phyloP scores from a whole-genome alignment of 2,113 vertebrate genomes.

The Cephalopterus ornatus region DNA sequence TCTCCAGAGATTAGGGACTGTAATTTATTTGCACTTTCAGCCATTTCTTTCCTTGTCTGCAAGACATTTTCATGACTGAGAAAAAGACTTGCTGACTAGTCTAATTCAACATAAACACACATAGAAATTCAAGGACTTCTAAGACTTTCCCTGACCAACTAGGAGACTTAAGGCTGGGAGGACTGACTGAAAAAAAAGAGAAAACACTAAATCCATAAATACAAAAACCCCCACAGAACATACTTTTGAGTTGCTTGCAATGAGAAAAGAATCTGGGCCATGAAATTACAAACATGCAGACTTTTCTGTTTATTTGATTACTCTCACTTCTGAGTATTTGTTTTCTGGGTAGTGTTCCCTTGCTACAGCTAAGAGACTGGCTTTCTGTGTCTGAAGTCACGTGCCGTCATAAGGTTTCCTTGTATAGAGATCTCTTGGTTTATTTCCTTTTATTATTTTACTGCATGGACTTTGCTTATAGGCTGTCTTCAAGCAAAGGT shows the following conservation, averaged over 20 bases:
- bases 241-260: neutral
- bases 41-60: neutral
- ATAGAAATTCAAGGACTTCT: neutral
- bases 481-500: neutral
- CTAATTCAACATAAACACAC: neutral
- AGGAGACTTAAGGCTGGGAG: neutral
- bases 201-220: neutral
- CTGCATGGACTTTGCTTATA: neutral
- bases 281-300: accelerated
- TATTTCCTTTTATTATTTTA: neutral
- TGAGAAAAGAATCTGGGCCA: neutral
- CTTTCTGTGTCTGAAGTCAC: neutral
- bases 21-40: neutral
- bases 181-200: neutral
- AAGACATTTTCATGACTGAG: neutral
- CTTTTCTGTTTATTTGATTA: neutral
- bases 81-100: neutral
- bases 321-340: neutral
- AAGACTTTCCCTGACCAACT: neutral
- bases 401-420: neutral
- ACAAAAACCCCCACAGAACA: accelerated
- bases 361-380: neutral
- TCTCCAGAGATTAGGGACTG: constrained; percentile 3
- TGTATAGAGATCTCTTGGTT: neutral
- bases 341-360: neutral